These are phyloP conservation scores for Hyaena hyaena DNA, from an alignment of 2,113 vertebrate species.

Conservation along the genomic window DNA sequence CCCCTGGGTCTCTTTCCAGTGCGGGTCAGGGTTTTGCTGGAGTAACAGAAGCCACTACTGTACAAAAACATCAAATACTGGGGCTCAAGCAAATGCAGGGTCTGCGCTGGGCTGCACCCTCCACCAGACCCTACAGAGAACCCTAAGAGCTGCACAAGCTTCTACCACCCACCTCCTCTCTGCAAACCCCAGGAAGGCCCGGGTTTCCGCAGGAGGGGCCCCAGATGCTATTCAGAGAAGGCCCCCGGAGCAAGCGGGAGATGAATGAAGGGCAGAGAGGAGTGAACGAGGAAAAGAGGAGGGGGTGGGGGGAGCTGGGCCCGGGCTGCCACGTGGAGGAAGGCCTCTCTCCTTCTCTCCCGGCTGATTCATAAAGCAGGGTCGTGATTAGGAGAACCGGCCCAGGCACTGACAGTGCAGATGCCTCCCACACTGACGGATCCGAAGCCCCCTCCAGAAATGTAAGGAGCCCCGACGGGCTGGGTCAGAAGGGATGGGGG, in stretches of 20 bases:
- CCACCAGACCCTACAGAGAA: background rate
- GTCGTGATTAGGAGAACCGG: background rate
- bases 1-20: background rate
- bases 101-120: background rate
- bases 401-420: background rate
- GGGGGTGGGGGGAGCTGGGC: too few relatives aligned
- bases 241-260: background rate
- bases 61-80: too few relatives aligned
- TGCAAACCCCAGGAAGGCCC: background rate
- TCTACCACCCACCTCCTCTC: background rate
- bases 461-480: background rate
- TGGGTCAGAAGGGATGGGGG: too few relatives aligned
- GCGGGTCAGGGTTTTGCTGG: background rate
- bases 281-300: background rate
- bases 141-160: background rate
- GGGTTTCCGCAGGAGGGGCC: rapidly evolving
- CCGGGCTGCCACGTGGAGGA: background rate
- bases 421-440: rapidly evolving
- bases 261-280: background rate
- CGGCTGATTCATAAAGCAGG: background rate
- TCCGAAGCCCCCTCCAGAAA: background rate
- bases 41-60: background rate
- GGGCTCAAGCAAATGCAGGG: too few relatives aligned
- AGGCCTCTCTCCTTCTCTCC: background rate
- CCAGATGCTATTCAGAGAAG: background rate